Base-by-base conservation (phyloP, 1,140 invertebrate genomes). In the Drosophila melanica region DNA sequence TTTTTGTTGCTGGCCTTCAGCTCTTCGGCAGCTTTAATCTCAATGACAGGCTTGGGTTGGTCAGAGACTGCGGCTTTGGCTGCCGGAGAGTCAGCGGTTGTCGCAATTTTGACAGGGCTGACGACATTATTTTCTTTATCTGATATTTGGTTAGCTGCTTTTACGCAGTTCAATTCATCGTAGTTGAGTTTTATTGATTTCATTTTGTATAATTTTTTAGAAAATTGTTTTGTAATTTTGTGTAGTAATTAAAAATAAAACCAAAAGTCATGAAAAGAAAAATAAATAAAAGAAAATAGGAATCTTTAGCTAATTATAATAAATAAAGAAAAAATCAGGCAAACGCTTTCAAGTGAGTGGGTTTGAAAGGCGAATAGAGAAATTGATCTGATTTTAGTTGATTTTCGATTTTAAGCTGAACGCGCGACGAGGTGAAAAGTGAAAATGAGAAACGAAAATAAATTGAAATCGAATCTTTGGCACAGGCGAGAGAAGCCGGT, bases 21-120 rank as follows among this genome's bases (percentile, higher is more conserved):
- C 39, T 66, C 37, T 11, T 81, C 20, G 45, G 14, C 48, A n/a
- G 37, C 41, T n/a, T 70, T 51, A 12, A 53, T 42, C 37, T 85
- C 72, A 39, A 74, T 63, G 9, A 77, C 27, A 18, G 75, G 63
- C 51, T 85, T 81, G 0, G 78, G 81, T 54, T 81, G 78, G 9
- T 86, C 69, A 30, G 68, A 66, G 18, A 64, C 74, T 35, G 58
- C 66, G 37, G 57, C 41, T 23, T 30, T 39, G 0, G 45, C 33
- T 11, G 51, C 35, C 18, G 54, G 16, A 5, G 45, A 33, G 9
- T 59, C 66, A 60, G 73, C 51, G 47, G 14, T 75, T 60, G 58
- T 65, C 23, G 60, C 64, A 12, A 7, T 51, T 48, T 53, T 55
- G 10, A 16, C 45, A 27, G 55, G 23, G 14, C 50, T 45, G 1